phyloP scores from a whole-genome alignment of 2,113 vertebrate species.

The Benitochromis conjunctus region DNA sequence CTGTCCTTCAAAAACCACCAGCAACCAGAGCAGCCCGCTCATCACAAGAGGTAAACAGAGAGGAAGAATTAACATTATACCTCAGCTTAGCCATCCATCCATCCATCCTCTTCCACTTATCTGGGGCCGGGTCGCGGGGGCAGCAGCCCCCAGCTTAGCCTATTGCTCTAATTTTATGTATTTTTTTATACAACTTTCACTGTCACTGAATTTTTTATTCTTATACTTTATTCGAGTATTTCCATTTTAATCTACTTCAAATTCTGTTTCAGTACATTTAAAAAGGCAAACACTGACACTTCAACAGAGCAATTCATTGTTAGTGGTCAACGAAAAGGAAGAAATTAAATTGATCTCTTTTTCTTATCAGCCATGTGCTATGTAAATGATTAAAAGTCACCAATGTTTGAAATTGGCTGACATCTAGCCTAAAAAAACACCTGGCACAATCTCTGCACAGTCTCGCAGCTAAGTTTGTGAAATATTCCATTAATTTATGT shows the following conservation, averaged over 20 bases:
- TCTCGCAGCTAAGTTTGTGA: rapidly evolving
- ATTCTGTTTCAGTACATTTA: neutral
- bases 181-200: neutral
- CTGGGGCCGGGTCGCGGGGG: too few relatives aligned
- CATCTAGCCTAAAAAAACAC: rapidly evolving
- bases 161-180: neutral
- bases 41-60: constrained; percentile 78
- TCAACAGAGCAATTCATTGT: rapidly evolving
- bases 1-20: constrained; percentile 73
- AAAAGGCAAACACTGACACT: neutral
- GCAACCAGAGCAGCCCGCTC: constrained; percentile 76
- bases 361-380: neutral
- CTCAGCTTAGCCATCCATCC: too few relatives aligned
- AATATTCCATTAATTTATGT: neutral
- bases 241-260: neutral
- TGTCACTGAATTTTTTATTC: neutral
- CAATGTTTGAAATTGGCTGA: neutral
- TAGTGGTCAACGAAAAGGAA: neutral
- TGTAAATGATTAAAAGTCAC: neutral
- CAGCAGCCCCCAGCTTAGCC: too few relatives aligned
- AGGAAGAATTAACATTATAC: neutral
- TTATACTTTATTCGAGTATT: rapidly evolving
- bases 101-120: too few relatives aligned
- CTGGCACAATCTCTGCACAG: neutral
- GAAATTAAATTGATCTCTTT: neutral